Evolutionary conservation across 1,140 invertebrate genomes (phyloP), one percentile per base, ranked within the genome.

Genomic region (Drosophila orena): DNA sequence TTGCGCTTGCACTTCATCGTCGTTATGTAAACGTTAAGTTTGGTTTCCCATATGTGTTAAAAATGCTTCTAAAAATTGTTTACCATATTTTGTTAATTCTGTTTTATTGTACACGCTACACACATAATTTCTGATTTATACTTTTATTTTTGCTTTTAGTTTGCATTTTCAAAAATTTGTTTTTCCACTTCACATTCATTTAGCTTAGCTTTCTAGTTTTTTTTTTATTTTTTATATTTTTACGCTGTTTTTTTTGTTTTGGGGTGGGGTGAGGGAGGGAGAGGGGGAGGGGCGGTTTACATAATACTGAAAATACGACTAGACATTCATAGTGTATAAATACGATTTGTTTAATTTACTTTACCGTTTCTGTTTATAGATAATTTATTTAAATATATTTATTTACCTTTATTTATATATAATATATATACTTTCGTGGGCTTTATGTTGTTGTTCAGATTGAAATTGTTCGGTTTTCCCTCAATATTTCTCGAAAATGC

Each of bases 261-360:
- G 17, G 17, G 1, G n/a, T 6, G 15, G 15, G 40, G 17, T 42
- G 7, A n/a, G 59, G 44, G 37, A 20, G 14, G 62, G 46, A 17
- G 4, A 24, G 15, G 15, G 34, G 40, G 15, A n/a, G 35, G 15
- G 15, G 60, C 27, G 59, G 54, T 50, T 76, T 85, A 85, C 81
- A 90, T 91, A 91, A 91, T 91, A 91, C 90, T 91, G 90, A 91
- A 91, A 91, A 91, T 91, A 91, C 90, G 90, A 91, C 90, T 91
- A 91, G 89, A 91, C 90, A 91, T 91, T 91, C 86, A 91, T 84
- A 91, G 74, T 84, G 88, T 88, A 89, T 89, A 89, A 80, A 89
- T 89, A 84, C 79, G 81, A 65, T 83, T 83, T 73, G 61, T 80
- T 71, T 65, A 69, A 69, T 68, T 69, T 69, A 68, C 65, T 69